Percentiles rank a stretch among this genome's conserved stretches.
Conservation (phyloP, 2,797 vertebrate genomes). For the Bothrops alternatus region DNA sequence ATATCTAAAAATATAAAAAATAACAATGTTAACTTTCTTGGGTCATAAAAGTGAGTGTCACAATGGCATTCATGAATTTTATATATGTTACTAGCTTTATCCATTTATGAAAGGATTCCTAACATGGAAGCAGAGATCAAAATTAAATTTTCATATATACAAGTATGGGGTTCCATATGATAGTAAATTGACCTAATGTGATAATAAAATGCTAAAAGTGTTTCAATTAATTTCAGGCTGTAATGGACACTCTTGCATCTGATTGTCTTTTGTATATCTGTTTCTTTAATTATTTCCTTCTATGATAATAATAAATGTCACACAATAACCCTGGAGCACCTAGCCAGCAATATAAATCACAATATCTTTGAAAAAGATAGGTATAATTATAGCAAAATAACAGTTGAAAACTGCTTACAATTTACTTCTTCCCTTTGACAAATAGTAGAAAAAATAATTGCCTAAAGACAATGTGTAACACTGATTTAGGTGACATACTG, state of each 20-base stretch:
- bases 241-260: neutral
- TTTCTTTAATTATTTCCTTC: slow-evolving; percentile 66
- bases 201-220: slow-evolving; percentile 37
- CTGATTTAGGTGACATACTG: slow-evolving; percentile 64
- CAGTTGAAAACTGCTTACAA: slow-evolving; percentile 63
- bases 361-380: slow-evolving; percentile 61
- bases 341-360: slow-evolving; percentile 68
- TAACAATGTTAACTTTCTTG: slow-evolving; percentile 44
- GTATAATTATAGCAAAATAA: slow-evolving; percentile 68
- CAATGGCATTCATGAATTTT: slow-evolving; percentile 20
- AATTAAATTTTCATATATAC: slow-evolving; percentile 45
- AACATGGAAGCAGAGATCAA: slow-evolving; percentile 39
- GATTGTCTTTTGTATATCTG: slow-evolving; percentile 36
- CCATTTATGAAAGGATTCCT: slow-evolving; percentile 22
- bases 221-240: slow-evolving; percentile 58
- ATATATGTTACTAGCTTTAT: neutral
- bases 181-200: slow-evolving; percentile 34
- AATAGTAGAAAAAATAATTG: slow-evolving; percentile 66
- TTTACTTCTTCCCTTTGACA: slow-evolving; percentile 66
- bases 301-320: slow-evolving; percentile 58
- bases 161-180: slow-evolving; percentile 13
- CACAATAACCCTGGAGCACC: slow-evolving; percentile 59
- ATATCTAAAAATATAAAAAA: slow-evolving; percentile 3
- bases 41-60: slow-evolving; percentile 8
- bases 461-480: slow-evolving; percentile 65